Base-by-base conservation (phyloP, 2,113 vertebrate genomes). In the Colaptes auratus region DNA sequence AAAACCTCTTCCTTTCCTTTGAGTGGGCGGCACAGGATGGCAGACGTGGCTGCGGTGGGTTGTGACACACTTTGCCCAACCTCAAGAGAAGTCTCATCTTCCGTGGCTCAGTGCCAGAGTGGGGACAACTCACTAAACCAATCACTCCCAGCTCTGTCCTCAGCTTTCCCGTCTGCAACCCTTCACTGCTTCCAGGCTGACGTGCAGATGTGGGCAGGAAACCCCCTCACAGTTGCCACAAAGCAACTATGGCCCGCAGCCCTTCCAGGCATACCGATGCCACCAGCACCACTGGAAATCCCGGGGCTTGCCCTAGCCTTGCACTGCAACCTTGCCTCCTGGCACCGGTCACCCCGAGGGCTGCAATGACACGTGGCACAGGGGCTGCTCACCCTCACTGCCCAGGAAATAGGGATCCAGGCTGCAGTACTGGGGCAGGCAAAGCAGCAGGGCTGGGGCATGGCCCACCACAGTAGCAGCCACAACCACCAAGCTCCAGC, bases 321-420 rank as follows among this genome's bases (percentile, higher is more conserved):
- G 1, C 56, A 55, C 2, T 3, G 1, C 56, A 55, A n/a, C 70
- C 11, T 3, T 12, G 33, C 4, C 46, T 23, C 0, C 53, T 17
- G 2, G n/a, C 5, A 2, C 36, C 1, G 17, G 30, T 56, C 3
- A 0, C 16, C 13, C 66, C 30, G 2, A 4, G 9, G 30, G 44
- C 48, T 35, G 3, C 0, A 7, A 30, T 8, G n/a, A 66, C 48
- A 19, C 0, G 0, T 0, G 5, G 53, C 0, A 1, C 31, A 7
- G 19, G 36, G 19, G 21, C 20, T 2, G 0, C 8, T 11, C 4
- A 25, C 42, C 28, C 50, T n/a, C 3, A 3, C 35, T 31, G 73
- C 42, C 35, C 3, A 2, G 23, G 6, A 10, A 16, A 24, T 33
- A 9, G 60, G 61, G 61, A 64, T 10, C 24, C 3, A 7, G 52